These are phyloP conservation scores for Heterohyrax brucei DNA, from an alignment of 2,797 vertebrate species.

Conservation along the genomic window DNA sequence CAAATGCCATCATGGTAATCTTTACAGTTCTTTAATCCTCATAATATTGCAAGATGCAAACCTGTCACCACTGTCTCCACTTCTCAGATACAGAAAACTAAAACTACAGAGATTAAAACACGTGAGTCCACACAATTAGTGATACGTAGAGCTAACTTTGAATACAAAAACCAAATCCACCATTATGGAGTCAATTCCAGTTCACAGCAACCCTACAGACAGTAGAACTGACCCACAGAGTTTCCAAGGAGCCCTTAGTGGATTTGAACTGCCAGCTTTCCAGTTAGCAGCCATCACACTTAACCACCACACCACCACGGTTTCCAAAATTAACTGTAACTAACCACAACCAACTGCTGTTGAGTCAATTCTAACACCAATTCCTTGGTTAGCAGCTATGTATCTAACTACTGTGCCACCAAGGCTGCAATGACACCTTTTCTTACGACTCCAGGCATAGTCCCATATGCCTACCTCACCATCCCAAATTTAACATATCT, in stretches of 20 bases:
- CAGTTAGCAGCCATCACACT: too few species aligned
- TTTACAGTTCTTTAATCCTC: neutral
- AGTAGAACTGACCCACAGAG: too few species aligned
- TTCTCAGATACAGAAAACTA: slow-evolving; percentile 2
- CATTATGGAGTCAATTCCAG: neutral
- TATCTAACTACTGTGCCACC: neutral
- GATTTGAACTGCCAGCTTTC: too few species aligned
- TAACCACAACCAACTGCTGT: too few species aligned
- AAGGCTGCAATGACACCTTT: neutral
- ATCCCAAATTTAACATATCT: slow-evolving; percentile 8
- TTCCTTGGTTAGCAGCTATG: neutral
- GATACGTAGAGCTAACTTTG: neutral
- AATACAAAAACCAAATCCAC: neutral
- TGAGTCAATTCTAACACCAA: too few species aligned
- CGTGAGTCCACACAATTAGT: neutral
- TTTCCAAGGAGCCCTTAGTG: too few species aligned
- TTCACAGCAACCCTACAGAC: neutral
- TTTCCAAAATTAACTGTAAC: too few species aligned
- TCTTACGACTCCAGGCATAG: neutral
- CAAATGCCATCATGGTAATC: neutral
- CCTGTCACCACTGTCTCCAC: neutral
- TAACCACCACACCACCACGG: too few species aligned
- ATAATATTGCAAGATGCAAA: neutral
- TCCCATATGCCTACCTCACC: neutral
- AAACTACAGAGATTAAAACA: neutral